These are phyloP conservation scores for Mesoclemmys tuberculata DNA, from an alignment of 2,113 vertebrate species.

Conservation along the genomic window DNA sequence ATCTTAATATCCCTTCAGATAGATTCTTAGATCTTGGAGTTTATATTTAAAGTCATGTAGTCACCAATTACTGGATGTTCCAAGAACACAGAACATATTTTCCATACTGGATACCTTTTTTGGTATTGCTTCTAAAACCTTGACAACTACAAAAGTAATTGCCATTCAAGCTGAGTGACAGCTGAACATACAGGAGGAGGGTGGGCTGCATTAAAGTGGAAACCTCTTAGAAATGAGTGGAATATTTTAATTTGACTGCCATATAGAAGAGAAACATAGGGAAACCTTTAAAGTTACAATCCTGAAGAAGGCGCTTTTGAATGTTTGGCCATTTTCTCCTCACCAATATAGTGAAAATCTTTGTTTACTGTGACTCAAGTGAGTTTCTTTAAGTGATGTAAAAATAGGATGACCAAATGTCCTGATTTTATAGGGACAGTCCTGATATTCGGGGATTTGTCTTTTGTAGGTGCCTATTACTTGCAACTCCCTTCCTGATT, in stretches of 20 bases:
- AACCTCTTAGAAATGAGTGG: slow-evolving; percentile 10
- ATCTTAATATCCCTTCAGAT: slow-evolving; percentile 12
- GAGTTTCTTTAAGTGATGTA: slow-evolving; percentile 9
- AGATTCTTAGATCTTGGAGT: slow-evolving; percentile 32
- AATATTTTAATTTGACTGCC: slow-evolving; percentile 20
- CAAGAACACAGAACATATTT: slow-evolving; percentile 65
- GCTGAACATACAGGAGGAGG: slow-evolving; percentile 2
- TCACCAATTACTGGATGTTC: slow-evolving; percentile 51
- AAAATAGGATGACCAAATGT: not conserved
- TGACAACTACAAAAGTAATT: slow-evolving; percentile 47
- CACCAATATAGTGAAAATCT: not conserved
- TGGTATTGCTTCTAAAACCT: slow-evolving; percentile 56
- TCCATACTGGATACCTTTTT: slow-evolving; percentile 66
- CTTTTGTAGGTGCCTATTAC: too few relatives aligned
- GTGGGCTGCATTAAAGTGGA: not conserved
- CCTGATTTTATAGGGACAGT: too few relatives aligned
- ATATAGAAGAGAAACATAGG: not conserved
- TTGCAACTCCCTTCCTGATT: too few relatives aligned
- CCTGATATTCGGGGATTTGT: too few relatives aligned
- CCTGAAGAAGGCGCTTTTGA: not conserved
- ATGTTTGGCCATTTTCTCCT: not conserved
- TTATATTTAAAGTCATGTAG: slow-evolving; percentile 62
- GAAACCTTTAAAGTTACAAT: not conserved
- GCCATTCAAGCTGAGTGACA: slow-evolving; percentile 48
- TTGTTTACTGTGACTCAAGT: not conserved